Conservation (phyloP, 2,797 vertebrate genomes). For the Malurus splendens region DNA sequence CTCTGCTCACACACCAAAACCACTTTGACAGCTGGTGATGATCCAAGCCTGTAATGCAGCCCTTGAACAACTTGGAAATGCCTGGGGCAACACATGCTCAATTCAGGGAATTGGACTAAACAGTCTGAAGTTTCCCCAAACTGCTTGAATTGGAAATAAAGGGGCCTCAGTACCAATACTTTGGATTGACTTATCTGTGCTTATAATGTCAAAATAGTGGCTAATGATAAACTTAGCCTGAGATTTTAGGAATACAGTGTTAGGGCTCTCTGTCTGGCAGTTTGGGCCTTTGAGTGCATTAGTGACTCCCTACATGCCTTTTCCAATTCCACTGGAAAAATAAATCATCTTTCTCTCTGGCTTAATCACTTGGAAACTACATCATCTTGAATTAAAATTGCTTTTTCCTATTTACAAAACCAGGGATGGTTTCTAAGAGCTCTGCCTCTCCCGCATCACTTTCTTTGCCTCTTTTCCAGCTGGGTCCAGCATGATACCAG, state of each 20-base stretch:
- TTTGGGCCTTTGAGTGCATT: not conserved
- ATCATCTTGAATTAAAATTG: constrained; percentile 21
- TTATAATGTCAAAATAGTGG: not conserved
- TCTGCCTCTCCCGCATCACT: not conserved
- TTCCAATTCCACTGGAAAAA: constrained; percentile 29
- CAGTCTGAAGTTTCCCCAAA: not conserved
- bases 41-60: not conserved
- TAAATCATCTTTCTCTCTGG: constrained; percentile 8
- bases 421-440: constrained; percentile 31
- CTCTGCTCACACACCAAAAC: not conserved
- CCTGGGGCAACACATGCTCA: not conserved
- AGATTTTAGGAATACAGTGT: not conserved
- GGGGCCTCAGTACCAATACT: not conserved
- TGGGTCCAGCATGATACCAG: constrained; percentile 29
- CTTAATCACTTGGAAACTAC: constrained; percentile 35
- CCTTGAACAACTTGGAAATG: not conserved
- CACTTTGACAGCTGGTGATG: not conserved
- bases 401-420: constrained; percentile 42
- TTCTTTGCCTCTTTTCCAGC: constrained; percentile 26
- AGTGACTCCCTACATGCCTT: not conserved
- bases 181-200: not conserved
- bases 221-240: not conserved
- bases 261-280: not conserved
- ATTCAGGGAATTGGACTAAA: not conserved
- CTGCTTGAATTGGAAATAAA: not conserved